Conservation (phyloP, 1,140 invertebrate species). For the Atta cephalotes region DNA sequence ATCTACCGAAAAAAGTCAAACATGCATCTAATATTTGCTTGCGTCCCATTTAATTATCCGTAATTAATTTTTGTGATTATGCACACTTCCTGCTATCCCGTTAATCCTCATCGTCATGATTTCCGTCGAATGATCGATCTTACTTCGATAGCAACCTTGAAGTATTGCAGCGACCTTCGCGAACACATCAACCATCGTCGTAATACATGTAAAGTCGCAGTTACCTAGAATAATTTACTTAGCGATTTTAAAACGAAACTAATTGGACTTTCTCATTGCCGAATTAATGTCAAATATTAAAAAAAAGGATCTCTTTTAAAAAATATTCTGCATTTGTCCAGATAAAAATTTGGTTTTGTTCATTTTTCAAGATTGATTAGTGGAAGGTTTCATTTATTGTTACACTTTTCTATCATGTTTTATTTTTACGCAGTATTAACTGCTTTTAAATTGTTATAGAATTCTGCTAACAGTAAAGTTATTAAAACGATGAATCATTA, state of each 20-base stretch:
- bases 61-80: conserved; percentile 59
- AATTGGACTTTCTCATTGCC: not conserved
- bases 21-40: conserved; percentile 15
- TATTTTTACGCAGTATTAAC: not conserved
- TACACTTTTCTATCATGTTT: not conserved
- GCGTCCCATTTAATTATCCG: conserved; percentile 26
- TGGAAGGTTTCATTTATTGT: not conserved
- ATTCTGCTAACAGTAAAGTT: conserved; percentile 21
- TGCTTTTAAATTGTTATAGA: not conserved
- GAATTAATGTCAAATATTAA: not conserved
- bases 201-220: not conserved
- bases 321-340: not conserved
- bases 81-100: conserved; percentile 51
- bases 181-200: not conserved
- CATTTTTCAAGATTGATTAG: not conserved
- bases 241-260: not conserved
- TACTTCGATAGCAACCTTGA: conserved; percentile 1
- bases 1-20: conserved; percentile 15
- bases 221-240: not conserved
- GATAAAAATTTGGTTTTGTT: not conserved
- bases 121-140: not conserved
- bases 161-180: conserved; percentile 11
- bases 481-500: conserved; percentile 18
- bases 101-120: conserved; percentile 32
- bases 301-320: not conserved